Conservation (phyloP, 1,140 invertebrate species). For the Drosophila takahashii region DNA sequence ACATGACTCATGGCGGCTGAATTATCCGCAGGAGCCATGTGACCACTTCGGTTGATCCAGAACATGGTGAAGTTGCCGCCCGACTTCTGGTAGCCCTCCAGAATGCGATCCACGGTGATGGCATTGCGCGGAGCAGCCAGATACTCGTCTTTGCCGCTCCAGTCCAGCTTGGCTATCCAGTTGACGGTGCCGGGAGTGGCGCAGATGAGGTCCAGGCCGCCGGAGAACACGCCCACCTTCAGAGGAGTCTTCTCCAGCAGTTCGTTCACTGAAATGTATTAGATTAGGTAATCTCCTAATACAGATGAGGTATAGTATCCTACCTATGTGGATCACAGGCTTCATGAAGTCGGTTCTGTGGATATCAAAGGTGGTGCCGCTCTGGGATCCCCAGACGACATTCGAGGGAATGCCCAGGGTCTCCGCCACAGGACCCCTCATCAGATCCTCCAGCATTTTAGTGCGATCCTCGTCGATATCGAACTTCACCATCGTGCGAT, state of each 20-base stretch:
- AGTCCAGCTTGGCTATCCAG: slow-evolving; percentile 91
- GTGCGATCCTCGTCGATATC: slow-evolving; percentile 76
- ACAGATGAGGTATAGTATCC: slow-evolving; percentile 9
- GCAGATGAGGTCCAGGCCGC: slow-evolving; percentile 89
- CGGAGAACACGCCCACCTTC: slow-evolving; percentile 80
- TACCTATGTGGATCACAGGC: slow-evolving; percentile 89
- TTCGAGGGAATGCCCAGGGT: slow-evolving; percentile 88
- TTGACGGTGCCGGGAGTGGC: slow-evolving; percentile 88
- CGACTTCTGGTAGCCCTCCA: slow-evolving; percentile 89
- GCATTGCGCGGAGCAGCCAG: slow-evolving; percentile 85
- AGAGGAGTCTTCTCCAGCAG: slow-evolving; percentile 88
- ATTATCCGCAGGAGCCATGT: slow-evolving; percentile 86
- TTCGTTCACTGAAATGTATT: slow-evolving; percentile 86
- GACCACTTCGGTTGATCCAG: slow-evolving; percentile 89
- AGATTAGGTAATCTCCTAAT: slow-evolving; percentile 50
- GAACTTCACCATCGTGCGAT: slow-evolving; percentile 62
- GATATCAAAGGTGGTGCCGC: slow-evolving; percentile 87
- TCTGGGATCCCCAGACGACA: slow-evolving; percentile 88
- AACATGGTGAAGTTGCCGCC: slow-evolving; percentile 90
- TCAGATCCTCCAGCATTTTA: slow-evolving; percentile 86
- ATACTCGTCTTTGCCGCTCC: slow-evolving; percentile 86
- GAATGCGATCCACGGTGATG: slow-evolving; percentile 86
- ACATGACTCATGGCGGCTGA: slow-evolving; percentile 73
- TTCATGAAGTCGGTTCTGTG: slow-evolving; percentile 93
- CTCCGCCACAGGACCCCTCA: slow-evolving; percentile 90